Percentiles rank a stretch among this genome's conserved stretches.
phyloP scores from a whole-genome alignment of 2,113 vertebrate genomes.

The Petromus typicus region DNA sequence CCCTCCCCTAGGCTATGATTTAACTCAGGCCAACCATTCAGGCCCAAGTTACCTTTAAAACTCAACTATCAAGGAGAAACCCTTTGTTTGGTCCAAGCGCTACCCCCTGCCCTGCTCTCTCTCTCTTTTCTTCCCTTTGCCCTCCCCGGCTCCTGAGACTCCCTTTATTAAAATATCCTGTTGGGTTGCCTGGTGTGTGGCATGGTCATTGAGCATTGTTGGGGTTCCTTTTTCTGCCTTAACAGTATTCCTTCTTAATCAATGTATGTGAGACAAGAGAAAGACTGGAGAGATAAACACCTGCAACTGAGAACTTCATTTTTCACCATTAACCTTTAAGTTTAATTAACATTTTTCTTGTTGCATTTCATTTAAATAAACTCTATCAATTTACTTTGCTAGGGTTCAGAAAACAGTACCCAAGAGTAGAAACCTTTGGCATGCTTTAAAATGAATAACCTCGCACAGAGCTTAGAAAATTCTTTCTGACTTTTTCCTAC shows the following conservation, averaged over 20 bases:
- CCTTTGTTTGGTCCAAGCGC: no score
- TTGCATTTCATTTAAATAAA: slow-evolving; percentile 18
- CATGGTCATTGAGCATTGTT: no score
- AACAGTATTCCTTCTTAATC: slow-evolving; percentile 2
- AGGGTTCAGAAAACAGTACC: neutral
- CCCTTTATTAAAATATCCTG: no score
- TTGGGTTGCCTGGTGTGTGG: no score
- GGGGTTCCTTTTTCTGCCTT: no score
- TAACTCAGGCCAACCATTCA: no score
- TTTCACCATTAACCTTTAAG: slow-evolving; percentile 46
- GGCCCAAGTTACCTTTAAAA: no score
- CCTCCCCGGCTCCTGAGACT: no score
- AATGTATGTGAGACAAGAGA: neutral
- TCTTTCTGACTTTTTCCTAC: neutral
- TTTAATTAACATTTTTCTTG: slow-evolving; percentile 25
- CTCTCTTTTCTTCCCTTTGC: no score
- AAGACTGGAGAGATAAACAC: slow-evolving; percentile 6
- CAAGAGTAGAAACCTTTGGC: neutral
- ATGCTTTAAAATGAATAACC: neutral
- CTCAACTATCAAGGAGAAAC: no score
- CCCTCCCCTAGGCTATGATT: no score
- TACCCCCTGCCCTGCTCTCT: no score
- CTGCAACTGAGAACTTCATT: neutral
- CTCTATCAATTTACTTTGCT: neutral
- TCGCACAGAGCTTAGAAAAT: neutral